These are phyloP conservation scores for Pogonomyrmex barbatus DNA, from an alignment of 1,140 invertebrate species.

Conservation along the genomic window DNA sequence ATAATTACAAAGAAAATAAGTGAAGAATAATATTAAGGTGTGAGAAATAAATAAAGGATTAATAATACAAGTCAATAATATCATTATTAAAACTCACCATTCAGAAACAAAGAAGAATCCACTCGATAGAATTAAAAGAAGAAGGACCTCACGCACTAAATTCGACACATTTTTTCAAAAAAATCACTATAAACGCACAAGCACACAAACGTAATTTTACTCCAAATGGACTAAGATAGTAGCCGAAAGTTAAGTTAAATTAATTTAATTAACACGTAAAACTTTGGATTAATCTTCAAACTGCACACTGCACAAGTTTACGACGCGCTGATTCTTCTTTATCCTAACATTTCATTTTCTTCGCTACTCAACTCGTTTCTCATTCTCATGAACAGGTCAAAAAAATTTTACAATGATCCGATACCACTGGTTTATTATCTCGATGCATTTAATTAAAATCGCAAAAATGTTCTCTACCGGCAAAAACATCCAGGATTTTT, in stretches of 20 bases:
- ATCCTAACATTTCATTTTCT: conserved; percentile 21
- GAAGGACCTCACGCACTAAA: conserved; percentile 28
- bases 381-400: background rate
- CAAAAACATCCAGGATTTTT: background rate
- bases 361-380: conserved; percentile 7
- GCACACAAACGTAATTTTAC: conserved; percentile 43
- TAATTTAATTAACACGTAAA: conserved; percentile 39
- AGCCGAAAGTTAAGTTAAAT: conserved; percentile 34
- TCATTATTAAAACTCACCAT: conserved; percentile 20
- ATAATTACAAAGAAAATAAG: background rate
- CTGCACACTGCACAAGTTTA: conserved; percentile 33
- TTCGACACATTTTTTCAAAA: conserved; percentile 28
- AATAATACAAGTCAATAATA: background rate
- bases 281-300: conserved; percentile 38
- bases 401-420: background rate
- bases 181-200: conserved; percentile 48
- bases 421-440: background rate
- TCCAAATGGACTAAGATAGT: background rate
- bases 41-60: background rate
- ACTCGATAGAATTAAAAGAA: conserved; percentile 17
- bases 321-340: conserved; percentile 41
- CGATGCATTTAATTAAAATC: background rate
- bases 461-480: background rate
- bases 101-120: background rate
- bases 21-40: background rate